phyloP scores from a whole-genome alignment of 2,888 invertebrate species.

The Eupithecia exiguata region DNA sequence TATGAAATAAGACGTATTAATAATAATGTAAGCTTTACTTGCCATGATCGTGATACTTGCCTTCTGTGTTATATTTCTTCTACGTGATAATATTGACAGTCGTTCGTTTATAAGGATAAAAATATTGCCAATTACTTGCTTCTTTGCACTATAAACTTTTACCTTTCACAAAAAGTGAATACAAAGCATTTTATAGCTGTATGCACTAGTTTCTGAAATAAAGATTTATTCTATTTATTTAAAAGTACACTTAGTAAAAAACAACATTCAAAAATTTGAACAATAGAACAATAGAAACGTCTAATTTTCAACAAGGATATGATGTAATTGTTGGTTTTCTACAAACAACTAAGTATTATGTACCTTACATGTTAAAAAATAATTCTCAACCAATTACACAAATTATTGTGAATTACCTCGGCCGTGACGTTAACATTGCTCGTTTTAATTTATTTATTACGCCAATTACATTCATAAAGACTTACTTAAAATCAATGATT shows the following conservation, averaged over 20 bases:
- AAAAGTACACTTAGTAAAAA: too few relatives aligned
- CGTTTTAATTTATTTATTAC: too few relatives aligned
- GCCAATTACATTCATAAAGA: too few relatives aligned
- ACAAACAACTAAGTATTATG: background rate
- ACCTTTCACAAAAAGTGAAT: background rate
- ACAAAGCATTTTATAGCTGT: too few relatives aligned
- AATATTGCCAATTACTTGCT: too few relatives aligned
- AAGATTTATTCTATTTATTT: too few relatives aligned
- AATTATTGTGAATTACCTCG: background rate
- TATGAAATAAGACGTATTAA: too few relatives aligned
- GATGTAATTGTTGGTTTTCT: background rate
- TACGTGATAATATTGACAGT: background rate
- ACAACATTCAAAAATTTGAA: background rate
- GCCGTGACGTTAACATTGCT: background rate
- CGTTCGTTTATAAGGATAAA: too few relatives aligned
- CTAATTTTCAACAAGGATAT: background rate
- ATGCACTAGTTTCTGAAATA: too few relatives aligned
- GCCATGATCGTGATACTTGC: too few relatives aligned
- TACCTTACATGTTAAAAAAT: too few relatives aligned
- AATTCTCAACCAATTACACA: background rate
- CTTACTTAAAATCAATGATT: too few relatives aligned
- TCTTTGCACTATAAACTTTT: background rate
- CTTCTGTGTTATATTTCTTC: background rate
- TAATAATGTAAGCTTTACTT: background rate
- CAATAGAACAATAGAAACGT: background rate